These are phyloP conservation scores for Heliconius congener DNA, from an alignment of 1,140 invertebrate species.

Conservation along the genomic window DNA sequence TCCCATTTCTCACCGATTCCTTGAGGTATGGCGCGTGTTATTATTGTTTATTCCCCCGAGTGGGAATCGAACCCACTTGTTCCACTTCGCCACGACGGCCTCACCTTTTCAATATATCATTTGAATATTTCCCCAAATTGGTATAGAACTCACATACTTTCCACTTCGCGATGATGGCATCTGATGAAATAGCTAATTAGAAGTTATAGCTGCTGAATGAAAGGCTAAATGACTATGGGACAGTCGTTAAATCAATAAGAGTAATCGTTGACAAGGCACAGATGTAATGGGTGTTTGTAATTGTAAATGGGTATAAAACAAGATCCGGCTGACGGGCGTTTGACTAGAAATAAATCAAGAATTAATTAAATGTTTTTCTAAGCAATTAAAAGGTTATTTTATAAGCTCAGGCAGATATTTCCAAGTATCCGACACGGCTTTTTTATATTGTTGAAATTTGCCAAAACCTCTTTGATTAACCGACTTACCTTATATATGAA, in stretches of 20 bases:
- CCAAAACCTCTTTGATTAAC: too few relatives aligned
- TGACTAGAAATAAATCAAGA: background rate
- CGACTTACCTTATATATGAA: too few relatives aligned
- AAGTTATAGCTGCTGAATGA: conserved; percentile 56
- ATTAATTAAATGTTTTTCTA: conserved; percentile 6
- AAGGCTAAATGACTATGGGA: conserved; percentile 48
- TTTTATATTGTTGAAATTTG: too few relatives aligned
- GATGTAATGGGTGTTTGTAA: conserved; percentile 49
- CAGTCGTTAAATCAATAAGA: conserved; percentile 61
- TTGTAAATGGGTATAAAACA: conserved; percentile 44
- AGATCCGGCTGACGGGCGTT: conserved; percentile 15
- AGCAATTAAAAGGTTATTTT: background rate
- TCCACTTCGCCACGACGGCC: too few relatives aligned
- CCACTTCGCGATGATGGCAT: background rate
- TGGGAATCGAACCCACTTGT: too few relatives aligned
- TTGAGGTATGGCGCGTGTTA: too few relatives aligned
- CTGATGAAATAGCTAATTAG: conserved; percentile 55
- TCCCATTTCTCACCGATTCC: too few relatives aligned
- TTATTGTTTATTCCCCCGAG: too few relatives aligned
- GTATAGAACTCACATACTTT: background rate
- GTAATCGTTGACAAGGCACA: conserved; percentile 51
- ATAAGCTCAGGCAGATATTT: background rate
- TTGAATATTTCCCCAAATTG: background rate
- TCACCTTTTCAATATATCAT: too few relatives aligned
- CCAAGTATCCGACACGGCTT: too few relatives aligned